Conservation (phyloP, 2,113 vertebrate species). For the Serilophus lunatus region DNA sequence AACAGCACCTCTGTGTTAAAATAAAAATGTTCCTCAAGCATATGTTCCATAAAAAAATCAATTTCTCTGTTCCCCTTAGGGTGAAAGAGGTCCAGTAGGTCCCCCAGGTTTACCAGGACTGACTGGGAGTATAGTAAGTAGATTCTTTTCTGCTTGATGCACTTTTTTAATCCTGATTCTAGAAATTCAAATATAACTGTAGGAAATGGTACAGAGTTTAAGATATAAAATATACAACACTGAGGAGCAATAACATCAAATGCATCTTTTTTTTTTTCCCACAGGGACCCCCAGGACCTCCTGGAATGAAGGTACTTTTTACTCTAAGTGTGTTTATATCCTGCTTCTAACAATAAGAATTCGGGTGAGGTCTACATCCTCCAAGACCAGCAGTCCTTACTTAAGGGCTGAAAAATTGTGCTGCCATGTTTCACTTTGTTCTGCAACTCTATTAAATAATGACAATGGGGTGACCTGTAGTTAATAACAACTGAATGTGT, state of each 20-base stretch:
- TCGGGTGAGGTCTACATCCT: not conserved
- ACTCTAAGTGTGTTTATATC: not conserved
- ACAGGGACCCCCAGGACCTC: constrained; percentile 84
- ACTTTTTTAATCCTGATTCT: not conserved
- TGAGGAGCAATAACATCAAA: not conserved
- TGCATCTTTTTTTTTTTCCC: constrained; percentile 34
- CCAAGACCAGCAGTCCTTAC: not conserved
- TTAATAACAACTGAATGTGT: not conserved
- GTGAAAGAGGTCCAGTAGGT: constrained; percentile 86
- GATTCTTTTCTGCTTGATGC: not conserved
- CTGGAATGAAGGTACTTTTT: constrained; percentile 86
- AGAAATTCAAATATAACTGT: not conserved
- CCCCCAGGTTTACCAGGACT: constrained; percentile 80
- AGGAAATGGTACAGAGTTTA: not conserved
- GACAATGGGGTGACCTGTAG: not conserved
- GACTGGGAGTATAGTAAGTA: constrained; percentile 85
- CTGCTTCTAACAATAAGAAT: not conserved
- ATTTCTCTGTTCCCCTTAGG: constrained; percentile 73
- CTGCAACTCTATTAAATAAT: not conserved
- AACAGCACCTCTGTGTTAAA: not conserved
- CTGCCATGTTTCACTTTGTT: not conserved
- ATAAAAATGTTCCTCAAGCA: not conserved
- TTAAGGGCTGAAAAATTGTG: not conserved
- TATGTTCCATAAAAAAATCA: not conserved
- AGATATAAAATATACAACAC: not conserved